Percentiles rank a stretch among this genome's conserved stretches.
These are phyloP conservation scores for Hartigia nigra DNA, from an alignment of 2,888 invertebrate species.

Conservation along the genomic window DNA sequence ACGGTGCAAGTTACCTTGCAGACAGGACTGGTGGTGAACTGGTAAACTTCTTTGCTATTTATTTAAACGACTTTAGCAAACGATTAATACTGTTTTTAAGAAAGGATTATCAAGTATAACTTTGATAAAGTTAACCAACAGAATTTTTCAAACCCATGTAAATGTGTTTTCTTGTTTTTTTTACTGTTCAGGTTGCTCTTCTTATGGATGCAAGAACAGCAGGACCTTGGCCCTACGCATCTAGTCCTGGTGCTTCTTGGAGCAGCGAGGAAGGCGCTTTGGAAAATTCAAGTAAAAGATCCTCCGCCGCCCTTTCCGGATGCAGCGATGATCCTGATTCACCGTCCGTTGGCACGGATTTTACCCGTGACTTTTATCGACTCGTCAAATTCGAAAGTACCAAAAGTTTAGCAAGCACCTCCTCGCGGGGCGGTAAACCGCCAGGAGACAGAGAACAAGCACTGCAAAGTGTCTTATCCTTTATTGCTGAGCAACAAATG, in stretches of 20 bases:
- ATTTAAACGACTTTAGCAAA: too few relatives aligned
- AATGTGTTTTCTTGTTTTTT: background rate
- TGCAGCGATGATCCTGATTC: conserved; percentile 75
- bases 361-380: conserved; percentile 83
- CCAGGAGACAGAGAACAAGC: conserved; percentile 76
- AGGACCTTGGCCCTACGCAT: conserved; percentile 75
- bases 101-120: too few relatives aligned
- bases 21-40: conserved; percentile 77
- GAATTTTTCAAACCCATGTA: too few relatives aligned
- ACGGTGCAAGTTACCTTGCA: conserved; percentile 78
- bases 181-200: conserved; percentile 58
- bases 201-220: conserved; percentile 68
- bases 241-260: conserved; percentile 68
- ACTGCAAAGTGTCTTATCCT: conserved; percentile 78
- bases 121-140: too few relatives aligned
- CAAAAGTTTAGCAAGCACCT: conserved; percentile 81
- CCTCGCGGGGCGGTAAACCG: conserved; percentile 73
- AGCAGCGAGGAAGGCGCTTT: conserved; percentile 67
- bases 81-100: too few relatives aligned
- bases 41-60: conserved; percentile 44
- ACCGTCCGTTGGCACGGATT: conserved; percentile 77
- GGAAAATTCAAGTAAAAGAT: conserved; percentile 75
- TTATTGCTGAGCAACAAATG: conserved; percentile 82
- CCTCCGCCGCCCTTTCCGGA: conserved; percentile 76
- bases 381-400: conserved; percentile 85